Conservation (phyloP, 2,113 vertebrate species). For the Sinosuthora webbiana region DNA sequence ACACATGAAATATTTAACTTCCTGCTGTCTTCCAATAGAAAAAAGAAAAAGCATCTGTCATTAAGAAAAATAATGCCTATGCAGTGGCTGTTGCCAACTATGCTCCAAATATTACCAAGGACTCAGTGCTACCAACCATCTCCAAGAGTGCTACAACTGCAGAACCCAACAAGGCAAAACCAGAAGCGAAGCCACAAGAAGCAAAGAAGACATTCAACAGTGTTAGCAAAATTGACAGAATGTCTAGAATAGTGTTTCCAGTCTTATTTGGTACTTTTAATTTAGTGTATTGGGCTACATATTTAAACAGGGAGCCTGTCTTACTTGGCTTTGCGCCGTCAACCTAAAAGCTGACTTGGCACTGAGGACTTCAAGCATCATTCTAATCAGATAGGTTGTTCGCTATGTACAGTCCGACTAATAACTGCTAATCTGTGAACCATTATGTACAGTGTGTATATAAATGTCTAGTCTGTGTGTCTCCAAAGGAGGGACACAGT, state of each 20-base stretch:
- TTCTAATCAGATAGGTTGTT: conserved; percentile 79
- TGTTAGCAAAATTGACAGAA: conserved; percentile 98
- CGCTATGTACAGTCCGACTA: conserved; percentile 88
- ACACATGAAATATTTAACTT: conserved; percentile 19
- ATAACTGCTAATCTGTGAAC: conserved; percentile 87
- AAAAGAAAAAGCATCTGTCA: conserved; percentile 92
- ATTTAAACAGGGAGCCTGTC: conserved; percentile 94
- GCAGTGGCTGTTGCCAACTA: conserved; percentile 98
- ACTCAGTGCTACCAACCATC: conserved; percentile 91
- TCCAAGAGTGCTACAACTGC: conserved; percentile 86
- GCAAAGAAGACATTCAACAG: conserved; percentile 99
- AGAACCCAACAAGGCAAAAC: conserved; percentile 86
- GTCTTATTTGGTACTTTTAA: conserved; percentile 96
- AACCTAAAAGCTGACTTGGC: conserved; percentile 70
- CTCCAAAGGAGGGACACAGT: conserved; percentile 67
- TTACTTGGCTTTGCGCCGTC: conserved; percentile 91
- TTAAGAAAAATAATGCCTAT: conserved; percentile 98
- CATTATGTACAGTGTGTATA: conserved; percentile 79
- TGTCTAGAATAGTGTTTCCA: conserved; percentile 97
- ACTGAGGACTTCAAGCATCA: conserved; percentile 64
- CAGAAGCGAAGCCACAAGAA: conserved; percentile 85
- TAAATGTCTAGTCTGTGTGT: conserved; percentile 68
- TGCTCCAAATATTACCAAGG: conserved; percentile 94
- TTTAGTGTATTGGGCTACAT: conserved; percentile 98
- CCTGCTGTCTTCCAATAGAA: conserved; percentile 82